Evolutionary conservation across 2,113 vertebrate species (phyloP).

Genomic region (Microtus pennsylvanicus): DNA sequence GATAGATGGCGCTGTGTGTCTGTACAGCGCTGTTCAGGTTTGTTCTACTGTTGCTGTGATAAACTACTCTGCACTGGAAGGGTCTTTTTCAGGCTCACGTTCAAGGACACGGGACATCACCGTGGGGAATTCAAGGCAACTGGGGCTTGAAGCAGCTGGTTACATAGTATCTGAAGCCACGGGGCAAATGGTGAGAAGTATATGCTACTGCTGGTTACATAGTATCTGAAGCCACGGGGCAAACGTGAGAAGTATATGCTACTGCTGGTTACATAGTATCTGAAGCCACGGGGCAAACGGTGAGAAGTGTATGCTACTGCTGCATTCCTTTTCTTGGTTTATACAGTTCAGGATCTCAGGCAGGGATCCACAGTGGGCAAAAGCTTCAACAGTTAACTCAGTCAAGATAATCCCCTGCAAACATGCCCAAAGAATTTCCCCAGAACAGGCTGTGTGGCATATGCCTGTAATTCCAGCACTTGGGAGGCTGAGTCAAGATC

Average conservation of each 20-base stretch:
- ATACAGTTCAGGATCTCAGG: not conserved
- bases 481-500: not conserved
- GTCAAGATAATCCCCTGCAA: not conserved
- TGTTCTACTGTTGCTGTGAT: not conserved
- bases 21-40: not conserved
- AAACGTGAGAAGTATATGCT: too few species aligned
- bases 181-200: too few species aligned
- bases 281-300: too few species aligned
- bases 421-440: not conserved
- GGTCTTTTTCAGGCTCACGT: not conserved
- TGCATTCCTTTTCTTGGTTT: not conserved
- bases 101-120: not conserved
- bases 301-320: accelerated
- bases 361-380: not conserved
- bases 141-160: not conserved
- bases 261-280: not conserved
- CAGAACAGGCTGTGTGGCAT: not conserved
- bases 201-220: not conserved
- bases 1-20: too few species aligned
- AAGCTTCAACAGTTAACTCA: not conserved
- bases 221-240: not conserved
- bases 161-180: not conserved
- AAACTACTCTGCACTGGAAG: not conserved
- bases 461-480: not conserved
- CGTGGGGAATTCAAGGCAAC: not conserved